Evolutionary conservation across 2,888 invertebrate species (phyloP), one percentile per base, ranked within the genome.

Genomic region (Aphodius granarius): DNA sequence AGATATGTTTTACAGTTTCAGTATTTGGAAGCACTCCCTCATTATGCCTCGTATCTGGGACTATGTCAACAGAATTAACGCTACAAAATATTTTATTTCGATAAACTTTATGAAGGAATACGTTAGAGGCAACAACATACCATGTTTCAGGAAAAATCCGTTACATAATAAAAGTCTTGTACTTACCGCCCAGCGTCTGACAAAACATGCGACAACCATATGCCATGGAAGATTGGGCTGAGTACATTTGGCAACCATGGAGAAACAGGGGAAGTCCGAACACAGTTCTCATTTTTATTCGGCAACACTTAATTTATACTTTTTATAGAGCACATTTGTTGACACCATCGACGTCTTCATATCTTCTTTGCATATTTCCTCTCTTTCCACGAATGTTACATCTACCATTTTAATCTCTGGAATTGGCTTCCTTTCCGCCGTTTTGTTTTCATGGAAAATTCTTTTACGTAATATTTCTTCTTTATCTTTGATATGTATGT

Each of bases 141-240:
- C 43, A 13, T 13, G 6, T 43, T 3, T 43, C 43, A 43, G 43
- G 13, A 43, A 43, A 43, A 43, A 43, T 43, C 43, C 6, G 43
- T 43, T 43, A 43, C 43, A 43, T 6, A 43, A 43, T 43, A 13
- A 43, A 43, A 9, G 43, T 43, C 9, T 43, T 75, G 76, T 81
- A 83, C 84, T 81, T 82, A 82, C 82, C 82, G 76, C 76, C 73
- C 79, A 80, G 81, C 81, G 80, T 81, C 81, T 80, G 81, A 82
- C 80, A 79, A 78, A 76, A 80, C 77, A 79, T 81, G 75, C 76
- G 76, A 81, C 78, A 81, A 82, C 78, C 79, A 80, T n/a, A n/a
- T 75, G 77, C 76, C 77, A 81, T 85, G 87, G 87, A 87, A 87
- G 87, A 87, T 87, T 87, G 87, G 87, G 87, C 87, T 87, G 86